Percentiles rank a stretch among this genome's conserved stretches.
phyloP scores from a whole-genome alignment of 2,888 invertebrate species.

The Protodeltote pygarga region DNA sequence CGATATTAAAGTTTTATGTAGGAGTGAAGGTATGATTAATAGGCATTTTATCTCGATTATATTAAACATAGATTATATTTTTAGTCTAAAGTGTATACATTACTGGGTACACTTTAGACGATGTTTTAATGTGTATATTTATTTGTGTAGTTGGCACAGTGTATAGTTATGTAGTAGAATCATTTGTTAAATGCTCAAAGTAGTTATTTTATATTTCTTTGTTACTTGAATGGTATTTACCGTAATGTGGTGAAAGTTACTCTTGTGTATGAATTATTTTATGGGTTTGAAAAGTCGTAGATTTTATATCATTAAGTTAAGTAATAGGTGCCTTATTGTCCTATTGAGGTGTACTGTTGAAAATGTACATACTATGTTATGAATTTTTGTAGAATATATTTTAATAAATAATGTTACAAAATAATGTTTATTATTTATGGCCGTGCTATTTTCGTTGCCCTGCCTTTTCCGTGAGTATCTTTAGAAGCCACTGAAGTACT shows the following conservation, averaged over 20 bases:
- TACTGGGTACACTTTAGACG: slow-evolving; percentile 32
- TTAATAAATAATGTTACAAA: slow-evolving; percentile 82
- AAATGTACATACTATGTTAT: slow-evolving; percentile 84
- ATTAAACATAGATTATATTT: slow-evolving; percentile 42
- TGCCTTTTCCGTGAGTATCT: neutral
- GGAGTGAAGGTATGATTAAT: slow-evolving; percentile 36
- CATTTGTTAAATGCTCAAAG: slow-evolving; percentile 74
- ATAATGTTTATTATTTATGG: slow-evolving; percentile 49
- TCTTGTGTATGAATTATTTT: slow-evolving; percentile 60
- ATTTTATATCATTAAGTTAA: slow-evolving; percentile 48
- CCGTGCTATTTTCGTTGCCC: neutral
- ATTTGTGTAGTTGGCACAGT: slow-evolving; percentile 20
- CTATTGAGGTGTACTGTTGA: slow-evolving; percentile 81
- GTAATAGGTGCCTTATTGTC: slow-evolving; percentile 79
- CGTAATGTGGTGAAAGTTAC: slow-evolving; percentile 73
- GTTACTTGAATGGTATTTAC: slow-evolving; percentile 66
- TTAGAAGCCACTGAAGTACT: neutral
- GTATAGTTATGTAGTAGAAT: slow-evolving; percentile 27
- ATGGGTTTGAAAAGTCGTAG: slow-evolving; percentile 59
- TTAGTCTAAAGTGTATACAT: too few species aligned
- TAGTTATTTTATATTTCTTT: slow-evolving; percentile 61
- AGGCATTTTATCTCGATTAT: slow-evolving; percentile 55
- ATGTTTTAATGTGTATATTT: slow-evolving; percentile 33
- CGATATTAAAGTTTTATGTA: slow-evolving; percentile 30
- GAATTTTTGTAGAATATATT: slow-evolving; percentile 81